Base-by-base conservation (phyloP, 2,113 vertebrate species). In the Phyllopteryx taeniolatus region DNA sequence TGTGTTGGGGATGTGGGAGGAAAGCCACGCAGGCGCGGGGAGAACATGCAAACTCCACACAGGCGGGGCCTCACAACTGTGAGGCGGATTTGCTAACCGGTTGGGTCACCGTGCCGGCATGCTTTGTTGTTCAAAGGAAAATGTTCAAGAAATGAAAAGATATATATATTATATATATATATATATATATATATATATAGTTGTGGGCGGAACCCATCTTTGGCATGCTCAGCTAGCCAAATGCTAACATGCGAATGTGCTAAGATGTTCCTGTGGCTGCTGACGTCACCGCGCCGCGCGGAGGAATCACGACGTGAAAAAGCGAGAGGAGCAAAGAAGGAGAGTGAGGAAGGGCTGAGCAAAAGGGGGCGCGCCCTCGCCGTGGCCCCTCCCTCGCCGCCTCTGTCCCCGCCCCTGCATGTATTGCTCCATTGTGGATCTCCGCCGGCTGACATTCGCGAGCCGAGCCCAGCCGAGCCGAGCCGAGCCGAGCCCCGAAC, bases 341-440 rank as follows among this genome's bases (percentile, higher is more conserved):
- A 12, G 62, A 13, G 42, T 13, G 62, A 22, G n/a, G 27, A 6
- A 14, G 4, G 62, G 42, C 10, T n/a, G 31, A 17, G 20, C 17
- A 60, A 7, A 22, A 56, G 20, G 20, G 53, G 63, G 43, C 44
- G n/a, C 63, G 20, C 19, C 42, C 22, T n/a, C 7, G 12, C 39
- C 20, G 11, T 27, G 20, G 63, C 63, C 63, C 43, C n/a, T 22
- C 44, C 62, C 39, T 43, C 39, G 5, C n/a, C 63, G n/a, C 43
- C 63, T 8, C 63, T 46, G 46, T 22, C 43, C n/a, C 43, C 63
- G 63, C 63, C 64, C 43, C 22, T 66, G 64, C 20, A 66, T 27
- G 44, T 46, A 66, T 27, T 8, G 43, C 64, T 47, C 64, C 64
- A 47, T 66, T 47, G 64, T 66, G 44, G 43, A 42, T 17, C 61